These are phyloP conservation scores for Echinometra lucunter DNA, from an alignment of 53 echinoderm and acorn worm genomes.

Conservation along the genomic window DNA sequence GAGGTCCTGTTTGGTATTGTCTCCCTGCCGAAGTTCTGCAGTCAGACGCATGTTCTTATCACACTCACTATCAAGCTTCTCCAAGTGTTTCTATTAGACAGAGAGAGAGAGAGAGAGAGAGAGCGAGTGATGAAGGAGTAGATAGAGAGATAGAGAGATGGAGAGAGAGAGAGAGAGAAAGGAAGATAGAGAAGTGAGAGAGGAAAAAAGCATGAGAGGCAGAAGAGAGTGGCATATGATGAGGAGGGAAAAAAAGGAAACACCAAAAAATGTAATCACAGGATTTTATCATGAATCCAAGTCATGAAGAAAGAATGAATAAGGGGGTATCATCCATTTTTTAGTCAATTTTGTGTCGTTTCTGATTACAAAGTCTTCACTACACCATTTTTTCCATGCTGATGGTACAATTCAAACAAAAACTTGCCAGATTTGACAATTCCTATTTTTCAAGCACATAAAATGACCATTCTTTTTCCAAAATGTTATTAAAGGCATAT, in stretches of 20 bases:
- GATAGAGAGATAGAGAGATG: neutral
- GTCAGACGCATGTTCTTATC: slow-evolving; percentile 82
- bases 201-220: neutral
- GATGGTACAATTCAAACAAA: too few relatives aligned
- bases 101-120: neutral
- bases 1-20: slow-evolving; percentile 78
- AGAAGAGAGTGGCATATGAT: neutral
- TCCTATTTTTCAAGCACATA: too few relatives aligned
- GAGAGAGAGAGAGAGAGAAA: neutral
- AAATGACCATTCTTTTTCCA: too few relatives aligned
- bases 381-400: too few relatives aligned
- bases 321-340: too few relatives aligned
- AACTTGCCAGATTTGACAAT: too few relatives aligned
- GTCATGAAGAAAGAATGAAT: too few relatives aligned
- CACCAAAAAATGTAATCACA: neutral
- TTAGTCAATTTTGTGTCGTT: too few relatives aligned
- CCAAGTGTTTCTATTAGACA: slow-evolving; percentile 75
- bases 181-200: neutral
- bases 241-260: neutral
- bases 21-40: slow-evolving; percentile 79
- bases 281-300: too few relatives aligned
- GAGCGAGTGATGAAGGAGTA: neutral
- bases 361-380: too few relatives aligned
- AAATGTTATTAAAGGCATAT: too few relatives aligned
- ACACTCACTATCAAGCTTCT: slow-evolving; percentile 80